Percentiles rank a stretch among this genome's conserved stretches.
Conservation (phyloP, 2,113 vertebrate genomes). For the Oenanthe melanoleuca region DNA sequence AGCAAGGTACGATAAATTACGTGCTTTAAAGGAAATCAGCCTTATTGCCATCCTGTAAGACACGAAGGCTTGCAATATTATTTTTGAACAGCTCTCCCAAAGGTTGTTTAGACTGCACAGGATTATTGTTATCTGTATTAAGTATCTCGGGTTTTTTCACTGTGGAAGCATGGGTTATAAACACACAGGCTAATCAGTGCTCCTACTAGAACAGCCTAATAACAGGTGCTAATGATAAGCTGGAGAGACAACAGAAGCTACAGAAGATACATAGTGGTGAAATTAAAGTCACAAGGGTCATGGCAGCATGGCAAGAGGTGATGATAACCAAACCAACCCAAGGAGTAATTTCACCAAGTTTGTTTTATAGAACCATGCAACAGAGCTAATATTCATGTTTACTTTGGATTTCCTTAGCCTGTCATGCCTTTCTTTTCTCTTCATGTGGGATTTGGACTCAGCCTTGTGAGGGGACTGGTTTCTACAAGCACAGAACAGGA, state of each 20-base stretch:
- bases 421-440: not conserved
- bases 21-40: not conserved
- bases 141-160: not conserved
- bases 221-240: not conserved
- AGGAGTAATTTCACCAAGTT: not conserved
- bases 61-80: not conserved
- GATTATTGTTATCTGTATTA: not conserved
- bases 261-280: not conserved
- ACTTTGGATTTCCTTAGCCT: not conserved
- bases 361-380: not conserved
- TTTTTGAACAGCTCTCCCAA: not conserved
- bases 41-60: not conserved
- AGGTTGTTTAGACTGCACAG: not conserved
- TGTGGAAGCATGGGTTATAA: not conserved
- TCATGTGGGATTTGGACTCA: constrained; percentile 14
- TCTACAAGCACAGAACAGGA: not conserved
- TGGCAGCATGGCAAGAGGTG: not conserved
- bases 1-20: constrained; percentile 85
- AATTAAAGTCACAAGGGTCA: constrained; percentile 8
- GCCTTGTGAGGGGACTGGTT: not conserved
- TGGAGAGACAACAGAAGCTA: not conserved
- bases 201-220: not conserved
- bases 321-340: not conserved
- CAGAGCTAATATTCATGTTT: not conserved
- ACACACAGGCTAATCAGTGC: not conserved